Percentiles rank a stretch among this genome's conserved stretches.
Conservation (phyloP, 2,888 invertebrate species). For the Latrodectus hesperus region DNA sequence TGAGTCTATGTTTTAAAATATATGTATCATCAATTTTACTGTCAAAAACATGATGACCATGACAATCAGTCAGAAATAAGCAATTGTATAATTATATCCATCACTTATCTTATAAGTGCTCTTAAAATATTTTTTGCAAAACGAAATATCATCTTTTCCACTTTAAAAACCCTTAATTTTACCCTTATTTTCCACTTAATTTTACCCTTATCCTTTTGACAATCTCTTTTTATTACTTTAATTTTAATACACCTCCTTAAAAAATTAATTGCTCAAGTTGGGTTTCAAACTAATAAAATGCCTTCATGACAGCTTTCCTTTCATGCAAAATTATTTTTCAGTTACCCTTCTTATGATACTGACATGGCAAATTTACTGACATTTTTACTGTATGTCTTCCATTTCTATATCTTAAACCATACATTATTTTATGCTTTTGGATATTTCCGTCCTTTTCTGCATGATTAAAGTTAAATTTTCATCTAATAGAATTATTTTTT, state of each 20-base stretch:
- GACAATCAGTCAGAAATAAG: background rate
- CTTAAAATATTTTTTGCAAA: conserved; percentile 18
- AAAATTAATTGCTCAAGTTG: conserved; percentile 16
- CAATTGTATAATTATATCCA: background rate
- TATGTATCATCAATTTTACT: background rate
- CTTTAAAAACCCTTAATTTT: background rate
- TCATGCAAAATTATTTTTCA: conserved; percentile 10
- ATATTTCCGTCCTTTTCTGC: background rate
- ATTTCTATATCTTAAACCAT: background rate
- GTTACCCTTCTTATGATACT: background rate
- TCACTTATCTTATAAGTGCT: background rate
- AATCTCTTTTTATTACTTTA: conserved; percentile 11
- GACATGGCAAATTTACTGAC: background rate
- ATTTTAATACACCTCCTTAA: conserved; percentile 1
- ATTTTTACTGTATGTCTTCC: background rate
- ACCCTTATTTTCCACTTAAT: background rate
- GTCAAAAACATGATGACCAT: background rate
- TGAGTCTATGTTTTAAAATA: background rate
- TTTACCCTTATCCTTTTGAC: background rate
- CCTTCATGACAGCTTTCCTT: conserved; percentile 6
- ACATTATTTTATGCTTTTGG: background rate
- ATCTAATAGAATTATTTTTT: background rate
- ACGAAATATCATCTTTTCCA: background rate
- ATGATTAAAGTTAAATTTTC: background rate
- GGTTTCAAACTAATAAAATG: conserved; percentile 11